Evolutionary conservation across 2,113 vertebrate species (phyloP), one percentile per base, ranked within the genome.

Genomic region (Cavia porcellus): DNA sequence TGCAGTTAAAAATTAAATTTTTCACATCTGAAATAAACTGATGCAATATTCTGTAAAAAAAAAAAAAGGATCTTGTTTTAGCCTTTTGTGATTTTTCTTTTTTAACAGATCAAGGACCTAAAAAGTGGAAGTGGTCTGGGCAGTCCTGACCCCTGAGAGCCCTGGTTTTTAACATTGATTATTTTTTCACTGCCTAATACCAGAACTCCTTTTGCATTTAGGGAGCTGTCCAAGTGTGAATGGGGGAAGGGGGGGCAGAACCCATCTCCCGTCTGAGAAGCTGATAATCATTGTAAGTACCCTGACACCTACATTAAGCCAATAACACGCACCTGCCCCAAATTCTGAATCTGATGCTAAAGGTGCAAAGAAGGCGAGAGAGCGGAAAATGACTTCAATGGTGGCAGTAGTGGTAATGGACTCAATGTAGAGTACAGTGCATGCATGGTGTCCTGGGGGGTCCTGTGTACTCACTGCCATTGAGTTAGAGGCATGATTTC

Each of bases 371-470:
- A 38, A 70, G 24, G 32, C 61, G 0, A 55, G 50, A 75, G 42
- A 7, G 22, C 7, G 10, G 64, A 66, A 79, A 74, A 42, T 57
- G 30, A 25, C 17, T 87, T 68, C 14, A 28, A 38, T 25, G 50
- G 68, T 85, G 83, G 14, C 24, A 72, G 32, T 8, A 25, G 70
- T 8, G 19, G 24, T 5, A 19, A 47, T 9, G 22, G 7, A 52
- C 1, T 20, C 28, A 68, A 17, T 4, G 15, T 13, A 24, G 25
- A 7, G 59, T 79, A 57, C 38, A 50, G 12, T 15, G 55, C 25
- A 9, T 3, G 1, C 2, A 13, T 10, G 28, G 8, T 1, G 32
- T 2, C 28, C 8, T 52, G 1, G 25, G 59, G 35, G 35, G 79
- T 30, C 38, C 42, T 4, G 4, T 0, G 20, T 42, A 24, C 75